phyloP scores from a whole-genome alignment of 1,140 invertebrate species.

The Caenorhabditis remanei region DNA sequence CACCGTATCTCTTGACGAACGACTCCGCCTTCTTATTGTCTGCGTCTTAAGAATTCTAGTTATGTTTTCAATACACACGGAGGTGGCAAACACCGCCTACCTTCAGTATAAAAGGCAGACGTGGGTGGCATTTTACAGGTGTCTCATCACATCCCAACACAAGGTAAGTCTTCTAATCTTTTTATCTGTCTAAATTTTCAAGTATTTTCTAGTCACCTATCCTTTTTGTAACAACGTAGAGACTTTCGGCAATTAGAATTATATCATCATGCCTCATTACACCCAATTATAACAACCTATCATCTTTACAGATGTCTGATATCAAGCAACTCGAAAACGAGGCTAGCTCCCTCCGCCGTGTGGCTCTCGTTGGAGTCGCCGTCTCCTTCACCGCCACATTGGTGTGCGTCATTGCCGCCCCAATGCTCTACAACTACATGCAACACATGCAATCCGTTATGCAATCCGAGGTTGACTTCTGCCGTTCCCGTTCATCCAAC shows the following conservation, averaged over 20 bases:
- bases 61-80: slow-evolving; percentile 3
- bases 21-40: slow-evolving; percentile 41
- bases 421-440: slow-evolving; percentile 69
- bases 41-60: slow-evolving; percentile 38
- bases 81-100: slow-evolving; percentile 53
- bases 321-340: slow-evolving; percentile 59
- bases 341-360: slow-evolving; percentile 60
- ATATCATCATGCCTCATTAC: background rate
- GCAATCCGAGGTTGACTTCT: slow-evolving; percentile 70
- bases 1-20: slow-evolving; percentile 10
- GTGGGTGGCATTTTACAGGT: slow-evolving; percentile 44
- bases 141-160: slow-evolving; percentile 43
- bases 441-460: slow-evolving; percentile 68
- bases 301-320: slow-evolving; percentile 44
- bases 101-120: slow-evolving; percentile 39
- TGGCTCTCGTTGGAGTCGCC: slow-evolving; percentile 64
- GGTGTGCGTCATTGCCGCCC: slow-evolving; percentile 64
- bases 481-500: slow-evolving; percentile 67
- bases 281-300: background rate
- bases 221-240: background rate
- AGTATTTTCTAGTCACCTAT: background rate
- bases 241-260: background rate
- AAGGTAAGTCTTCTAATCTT: slow-evolving; percentile 37
- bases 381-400: slow-evolving; percentile 66
- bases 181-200: slow-evolving; percentile 2